These are phyloP conservation scores for Oreortyx pictus DNA, from an alignment of 2,797 vertebrate genomes.

Conservation along the genomic window DNA sequence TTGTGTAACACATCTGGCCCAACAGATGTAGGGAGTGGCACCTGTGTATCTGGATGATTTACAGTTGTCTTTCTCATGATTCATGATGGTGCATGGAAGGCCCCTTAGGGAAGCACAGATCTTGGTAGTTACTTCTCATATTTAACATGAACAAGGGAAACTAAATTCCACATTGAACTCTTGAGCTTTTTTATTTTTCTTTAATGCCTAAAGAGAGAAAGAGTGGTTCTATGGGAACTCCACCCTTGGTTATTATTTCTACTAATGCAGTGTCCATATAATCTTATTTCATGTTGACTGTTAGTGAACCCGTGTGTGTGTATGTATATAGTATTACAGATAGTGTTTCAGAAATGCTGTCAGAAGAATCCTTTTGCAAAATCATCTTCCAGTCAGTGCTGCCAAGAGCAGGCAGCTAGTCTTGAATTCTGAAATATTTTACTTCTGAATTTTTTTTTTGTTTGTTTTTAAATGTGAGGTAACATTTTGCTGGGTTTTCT, in stretches of 20 bases:
- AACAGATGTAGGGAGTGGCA: no score
- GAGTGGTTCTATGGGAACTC: neutral
- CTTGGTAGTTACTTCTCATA: fast-evolving
- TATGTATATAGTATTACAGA: neutral
- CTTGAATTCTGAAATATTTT: neutral
- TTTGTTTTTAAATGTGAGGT: neutral
- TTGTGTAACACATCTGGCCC: no score
- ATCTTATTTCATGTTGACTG: neutral
- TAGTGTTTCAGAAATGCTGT: neutral
- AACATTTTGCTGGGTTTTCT: neutral
- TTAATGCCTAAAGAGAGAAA: neutral
- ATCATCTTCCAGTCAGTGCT: neutral
- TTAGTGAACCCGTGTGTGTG: neutral
- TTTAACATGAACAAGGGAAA: neutral
- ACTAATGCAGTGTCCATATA: neutral
- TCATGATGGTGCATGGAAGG: neutral
- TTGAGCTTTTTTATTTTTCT: neutral
- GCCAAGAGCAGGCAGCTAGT: neutral
- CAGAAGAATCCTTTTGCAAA: neutral
- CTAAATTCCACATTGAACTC: neutral
- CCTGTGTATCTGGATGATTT: no score
- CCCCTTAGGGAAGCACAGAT: neutral
- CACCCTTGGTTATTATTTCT: neutral
- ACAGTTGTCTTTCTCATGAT: no score
- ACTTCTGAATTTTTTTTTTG: neutral